Conservation (phyloP, 1,140 invertebrate genomes). For the Eumaeus atala region DNA sequence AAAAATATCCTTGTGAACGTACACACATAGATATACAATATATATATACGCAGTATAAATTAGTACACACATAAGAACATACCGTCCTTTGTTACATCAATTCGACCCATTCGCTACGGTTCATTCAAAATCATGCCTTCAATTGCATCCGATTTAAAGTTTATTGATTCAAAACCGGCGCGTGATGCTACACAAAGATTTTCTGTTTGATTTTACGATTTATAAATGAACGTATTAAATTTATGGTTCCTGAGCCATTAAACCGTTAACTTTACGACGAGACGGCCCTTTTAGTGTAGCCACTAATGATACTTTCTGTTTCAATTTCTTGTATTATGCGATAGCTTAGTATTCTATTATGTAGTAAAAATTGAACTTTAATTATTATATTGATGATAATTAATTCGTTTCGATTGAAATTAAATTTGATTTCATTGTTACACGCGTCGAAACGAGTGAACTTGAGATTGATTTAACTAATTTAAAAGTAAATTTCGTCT, state of each 20-base stretch:
- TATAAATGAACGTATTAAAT: conserved; percentile 67
- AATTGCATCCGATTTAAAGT: conserved; percentile 59
- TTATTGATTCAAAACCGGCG: conserved; percentile 52
- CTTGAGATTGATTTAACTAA: too few species aligned
- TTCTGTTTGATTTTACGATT: conserved; percentile 65
- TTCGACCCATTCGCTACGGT: conserved; percentile 61
- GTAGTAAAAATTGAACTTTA: conserved; percentile 8
- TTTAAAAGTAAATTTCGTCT: too few species aligned
- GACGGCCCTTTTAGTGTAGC: conserved; percentile 21
- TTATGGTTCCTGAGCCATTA: conserved; percentile 47
- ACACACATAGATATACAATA: too few species aligned
- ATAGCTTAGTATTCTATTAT: too few species aligned
- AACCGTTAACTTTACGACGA: conserved; percentile 54
- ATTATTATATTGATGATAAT: too few species aligned
- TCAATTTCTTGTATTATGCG: not conserved
- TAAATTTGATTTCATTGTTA: too few species aligned
- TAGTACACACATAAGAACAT: conserved; percentile 12
- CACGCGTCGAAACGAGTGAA: too few species aligned
- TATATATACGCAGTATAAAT: too few species aligned
- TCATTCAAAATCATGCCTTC: conserved; percentile 42
- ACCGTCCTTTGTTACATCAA: conserved; percentile 48
- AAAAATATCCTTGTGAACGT: too few species aligned
- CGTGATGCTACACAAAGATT: conserved; percentile 58
- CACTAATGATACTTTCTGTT: conserved; percentile 16
- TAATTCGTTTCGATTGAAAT: too few species aligned